A percentile compares a stretch with the other conserved stretches of the same genome.
Conservation (phyloP, 1,140 invertebrate genomes). For the Trichonephila clavata region DNA sequence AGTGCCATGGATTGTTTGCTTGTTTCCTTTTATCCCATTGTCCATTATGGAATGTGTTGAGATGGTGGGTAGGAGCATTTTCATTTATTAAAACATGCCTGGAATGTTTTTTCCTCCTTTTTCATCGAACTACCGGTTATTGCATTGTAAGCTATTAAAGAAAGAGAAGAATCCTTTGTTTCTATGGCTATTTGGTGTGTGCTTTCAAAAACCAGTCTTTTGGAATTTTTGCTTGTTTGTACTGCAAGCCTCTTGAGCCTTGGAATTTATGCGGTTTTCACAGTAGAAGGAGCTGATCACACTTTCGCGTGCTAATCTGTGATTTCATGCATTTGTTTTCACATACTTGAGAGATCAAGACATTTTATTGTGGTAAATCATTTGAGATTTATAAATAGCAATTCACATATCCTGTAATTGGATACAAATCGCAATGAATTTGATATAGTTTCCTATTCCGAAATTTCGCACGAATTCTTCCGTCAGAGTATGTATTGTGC, state of each 20-base stretch:
- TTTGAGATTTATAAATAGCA: too few species aligned
- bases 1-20: background rate
- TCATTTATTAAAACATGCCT: background rate
- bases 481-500: too few species aligned
- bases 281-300: background rate
- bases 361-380: too few species aligned
- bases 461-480: too few species aligned
- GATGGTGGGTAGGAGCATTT: background rate
- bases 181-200: background rate
- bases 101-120: background rate
- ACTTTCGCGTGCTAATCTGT: background rate
- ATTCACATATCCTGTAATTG: too few species aligned
- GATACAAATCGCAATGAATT: too few species aligned
- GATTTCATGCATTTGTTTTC: background rate
- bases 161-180: background rate
- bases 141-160: background rate
- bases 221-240: background rate
- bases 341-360: background rate
- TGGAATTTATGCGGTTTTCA: background rate
- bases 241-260: background rate
- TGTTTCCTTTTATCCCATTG: background rate
- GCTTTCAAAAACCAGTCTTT: background rate
- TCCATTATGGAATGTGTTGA: background rate
- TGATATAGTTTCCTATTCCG: too few species aligned
- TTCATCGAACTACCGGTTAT: background rate